Evolutionary conservation across 1,140 invertebrate species (phyloP).

Genomic region (Ostrea edulis): DNA sequence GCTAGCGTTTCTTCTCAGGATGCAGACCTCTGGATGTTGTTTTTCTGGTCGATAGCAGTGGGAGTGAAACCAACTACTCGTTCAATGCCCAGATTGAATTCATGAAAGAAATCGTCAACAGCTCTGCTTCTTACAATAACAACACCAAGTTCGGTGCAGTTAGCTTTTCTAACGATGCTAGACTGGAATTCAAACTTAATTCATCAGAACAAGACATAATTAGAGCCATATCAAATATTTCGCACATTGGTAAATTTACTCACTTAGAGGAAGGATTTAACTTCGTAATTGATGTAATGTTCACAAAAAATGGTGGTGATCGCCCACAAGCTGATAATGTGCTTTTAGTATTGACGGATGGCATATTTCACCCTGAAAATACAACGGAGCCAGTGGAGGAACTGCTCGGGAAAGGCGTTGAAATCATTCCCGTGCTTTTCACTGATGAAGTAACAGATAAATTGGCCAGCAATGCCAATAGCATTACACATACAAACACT

Average conservation of each 20-base stretch:
- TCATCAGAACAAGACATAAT: neutral
- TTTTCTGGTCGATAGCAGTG: constrained; percentile 10
- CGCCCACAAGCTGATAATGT: constrained; percentile 1
- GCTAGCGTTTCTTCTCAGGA: neutral
- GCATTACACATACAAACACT: neutral
- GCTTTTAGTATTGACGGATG: neutral
- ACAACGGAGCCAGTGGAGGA: neutral
- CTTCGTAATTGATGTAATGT: neutral
- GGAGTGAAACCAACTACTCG: constrained; percentile 19
- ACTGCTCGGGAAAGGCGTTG: neutral
- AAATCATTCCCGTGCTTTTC: neutral
- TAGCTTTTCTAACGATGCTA: neutral
- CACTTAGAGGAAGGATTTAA: neutral
- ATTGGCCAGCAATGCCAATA: neutral
- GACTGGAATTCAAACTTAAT: constrained; percentile 1
- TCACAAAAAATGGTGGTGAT: neutral
- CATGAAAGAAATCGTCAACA: neutral
- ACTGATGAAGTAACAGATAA: neutral
- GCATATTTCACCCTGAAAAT: constrained; percentile 20
- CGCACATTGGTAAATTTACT: neutral
- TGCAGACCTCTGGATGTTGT: constrained; percentile 12
- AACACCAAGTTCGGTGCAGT: neutral
- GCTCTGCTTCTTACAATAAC: neutral
- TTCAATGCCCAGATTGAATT: constrained; percentile 1
- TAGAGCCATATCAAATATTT: neutral